A percentile compares a stretch with the other conserved stretches of the same genome.
These are phyloP conservation scores for Barypeithes pellucidus DNA, from an alignment of 2,888 invertebrate species.

Conservation along the genomic window DNA sequence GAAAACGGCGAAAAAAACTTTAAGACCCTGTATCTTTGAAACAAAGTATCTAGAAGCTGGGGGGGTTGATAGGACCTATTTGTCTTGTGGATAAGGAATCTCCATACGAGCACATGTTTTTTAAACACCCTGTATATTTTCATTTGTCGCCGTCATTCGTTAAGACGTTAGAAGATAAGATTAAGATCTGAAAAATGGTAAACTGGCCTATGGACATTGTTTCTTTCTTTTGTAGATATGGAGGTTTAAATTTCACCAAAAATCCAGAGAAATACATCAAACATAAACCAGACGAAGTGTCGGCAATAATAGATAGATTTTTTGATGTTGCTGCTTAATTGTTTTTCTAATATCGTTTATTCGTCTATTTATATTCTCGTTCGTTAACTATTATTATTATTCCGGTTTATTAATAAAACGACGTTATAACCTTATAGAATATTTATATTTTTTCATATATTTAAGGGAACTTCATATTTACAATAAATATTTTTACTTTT, in stretches of 20 bases:
- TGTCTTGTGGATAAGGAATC: too few species aligned
- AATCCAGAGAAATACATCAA: conserved; percentile 95
- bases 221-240: conserved; percentile 75
- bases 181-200: too few species aligned
- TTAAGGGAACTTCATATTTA: conserved; percentile 6
- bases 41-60: too few species aligned
- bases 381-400: not conserved
- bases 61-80: too few species aligned
- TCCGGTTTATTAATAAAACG: not conserved
- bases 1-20: too few species aligned
- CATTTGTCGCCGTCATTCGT: too few species aligned
- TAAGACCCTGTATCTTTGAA: too few species aligned
- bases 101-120: too few species aligned
- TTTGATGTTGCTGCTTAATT: conserved; percentile 90
- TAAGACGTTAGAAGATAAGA: too few species aligned
- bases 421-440: not conserved
- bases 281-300: conserved; percentile 89
- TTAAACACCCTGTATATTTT: too few species aligned
- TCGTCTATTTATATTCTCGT: not conserved
- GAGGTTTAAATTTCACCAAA: conserved; percentile 88
- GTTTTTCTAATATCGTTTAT: not conserved
- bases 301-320: conserved; percentile 88
- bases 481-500: conserved; percentile 22
- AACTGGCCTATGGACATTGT: too few species aligned
- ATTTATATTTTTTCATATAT: conserved; percentile 15